phyloP scores from a whole-genome alignment of 2,113 vertebrate species.

The Colossoma macropomum region DNA sequence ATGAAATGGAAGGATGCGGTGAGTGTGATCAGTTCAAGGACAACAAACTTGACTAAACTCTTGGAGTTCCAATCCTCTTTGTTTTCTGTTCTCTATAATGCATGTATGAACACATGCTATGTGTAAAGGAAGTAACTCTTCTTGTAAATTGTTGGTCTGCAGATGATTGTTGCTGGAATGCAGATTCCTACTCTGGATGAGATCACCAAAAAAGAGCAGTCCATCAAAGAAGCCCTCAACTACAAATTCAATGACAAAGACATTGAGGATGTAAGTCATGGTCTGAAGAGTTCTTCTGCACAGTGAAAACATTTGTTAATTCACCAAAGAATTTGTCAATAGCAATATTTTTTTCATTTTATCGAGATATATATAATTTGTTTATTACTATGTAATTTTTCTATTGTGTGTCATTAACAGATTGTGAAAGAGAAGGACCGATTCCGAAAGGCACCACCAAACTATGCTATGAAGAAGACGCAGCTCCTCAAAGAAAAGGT shows the following conservation, averaged over 20 bases:
- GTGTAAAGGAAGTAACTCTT: not conserved
- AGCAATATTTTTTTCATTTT: too few species aligned
- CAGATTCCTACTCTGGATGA: conserved; percentile 97
- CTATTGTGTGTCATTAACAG: conserved; percentile 67
- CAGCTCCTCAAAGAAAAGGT: conserved; percentile 98
- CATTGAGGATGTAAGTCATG: conserved; percentile 90
- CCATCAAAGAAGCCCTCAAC: conserved; percentile 98
- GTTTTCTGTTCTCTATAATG: not conserved
- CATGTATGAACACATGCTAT: not conserved
- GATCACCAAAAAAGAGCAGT: conserved; percentile 95
- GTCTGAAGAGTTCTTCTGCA: not conserved
- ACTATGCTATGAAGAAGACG: conserved; percentile 99
- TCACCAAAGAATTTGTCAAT: not conserved
- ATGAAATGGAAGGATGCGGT: conserved; percentile 99
- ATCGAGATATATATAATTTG: too few species aligned
- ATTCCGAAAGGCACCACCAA: conserved; percentile 95
- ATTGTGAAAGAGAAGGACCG: conserved; percentile 98
- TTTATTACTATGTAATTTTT: not conserved
- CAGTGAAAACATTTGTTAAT: not conserved
- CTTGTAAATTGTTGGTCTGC: conserved; percentile 17
- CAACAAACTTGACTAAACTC: too few species aligned
- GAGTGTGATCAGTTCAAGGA: conserved; percentile 66
- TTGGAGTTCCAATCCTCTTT: too few species aligned
- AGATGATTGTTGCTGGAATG: conserved; percentile 97
- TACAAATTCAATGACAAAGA: conserved; percentile 99